A percentile compares a stretch with the other conserved stretches of the same genome.
phyloP scores from a whole-genome alignment of 2,113 vertebrate genomes.

The Gallinago jamesoni region DNA sequence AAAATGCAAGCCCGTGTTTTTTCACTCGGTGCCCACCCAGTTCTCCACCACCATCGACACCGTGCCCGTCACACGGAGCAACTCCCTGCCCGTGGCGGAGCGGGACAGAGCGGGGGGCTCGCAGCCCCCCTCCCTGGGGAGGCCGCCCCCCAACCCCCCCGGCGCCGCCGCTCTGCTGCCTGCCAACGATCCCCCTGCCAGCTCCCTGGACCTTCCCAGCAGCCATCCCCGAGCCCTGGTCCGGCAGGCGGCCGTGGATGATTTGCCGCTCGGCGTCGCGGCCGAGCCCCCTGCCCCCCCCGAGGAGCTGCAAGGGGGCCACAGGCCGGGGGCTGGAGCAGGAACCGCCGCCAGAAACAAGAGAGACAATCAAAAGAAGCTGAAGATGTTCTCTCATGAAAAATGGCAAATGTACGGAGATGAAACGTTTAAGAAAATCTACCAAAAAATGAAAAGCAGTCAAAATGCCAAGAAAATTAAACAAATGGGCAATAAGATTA shows the following conservation, averaged over 20 bases:
- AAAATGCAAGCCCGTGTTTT: slow-evolving; percentile 74
- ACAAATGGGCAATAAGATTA: not conserved
- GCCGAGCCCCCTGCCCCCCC: slow-evolving; percentile 30
- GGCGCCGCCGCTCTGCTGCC: slow-evolving; percentile 40
- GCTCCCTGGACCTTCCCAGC: slow-evolving; percentile 75
- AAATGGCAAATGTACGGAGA: slow-evolving; percentile 96
- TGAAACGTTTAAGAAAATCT: slow-evolving; percentile 91
- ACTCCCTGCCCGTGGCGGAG: slow-evolving; percentile 86
- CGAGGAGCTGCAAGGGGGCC: slow-evolving; percentile 67
- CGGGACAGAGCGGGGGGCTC: slow-evolving; percentile 56
- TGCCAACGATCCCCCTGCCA: slow-evolving; percentile 63
- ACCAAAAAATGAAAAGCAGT: slow-evolving; percentile 76
- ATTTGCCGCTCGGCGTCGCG: slow-evolving; percentile 71
- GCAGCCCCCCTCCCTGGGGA: not conserved
- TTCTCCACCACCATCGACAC: slow-evolving; percentile 77
- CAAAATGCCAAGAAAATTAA: slow-evolving; percentile 62
- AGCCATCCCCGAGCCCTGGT: slow-evolving; percentile 87
- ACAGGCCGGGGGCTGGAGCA: slow-evolving; percentile 60
- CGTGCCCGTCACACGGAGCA: slow-evolving; percentile 86
- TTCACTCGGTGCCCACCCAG: slow-evolving; percentile 88
- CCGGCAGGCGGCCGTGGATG: slow-evolving; percentile 90
- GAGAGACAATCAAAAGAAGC: slow-evolving; percentile 79
- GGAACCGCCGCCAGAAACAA: slow-evolving; percentile 60
- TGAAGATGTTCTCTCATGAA: slow-evolving; percentile 89
- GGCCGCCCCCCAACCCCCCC: slow-evolving; percentile 43